Conservation (phyloP, 2,888 invertebrate genomes). For the Diaprepes abbreviatus region DNA sequence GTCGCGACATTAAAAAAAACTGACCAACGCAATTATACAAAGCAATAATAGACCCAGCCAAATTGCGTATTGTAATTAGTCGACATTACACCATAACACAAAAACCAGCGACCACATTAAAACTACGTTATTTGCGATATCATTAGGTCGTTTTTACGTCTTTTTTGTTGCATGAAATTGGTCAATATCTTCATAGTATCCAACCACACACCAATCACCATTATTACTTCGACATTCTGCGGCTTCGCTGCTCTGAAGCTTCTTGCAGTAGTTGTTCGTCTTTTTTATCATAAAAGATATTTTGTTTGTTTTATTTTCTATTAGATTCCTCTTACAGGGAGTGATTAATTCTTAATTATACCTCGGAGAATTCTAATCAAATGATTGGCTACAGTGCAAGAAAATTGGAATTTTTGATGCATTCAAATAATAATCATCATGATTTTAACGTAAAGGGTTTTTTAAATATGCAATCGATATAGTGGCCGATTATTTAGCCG, state of each 20-base stretch:
- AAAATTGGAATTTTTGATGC: no score
- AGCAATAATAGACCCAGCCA: background rate
- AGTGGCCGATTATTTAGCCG: no score
- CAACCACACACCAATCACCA: background rate
- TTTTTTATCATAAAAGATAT: background rate
- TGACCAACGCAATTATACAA: background rate
- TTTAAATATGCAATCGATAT: no score
- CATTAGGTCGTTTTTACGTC: background rate
- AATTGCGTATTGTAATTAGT: background rate
- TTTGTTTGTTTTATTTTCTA: constrained; percentile 7
- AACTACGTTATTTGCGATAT: constrained; percentile 1
- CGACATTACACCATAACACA: background rate
- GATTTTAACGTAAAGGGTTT: no score
- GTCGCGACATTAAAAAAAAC: background rate
- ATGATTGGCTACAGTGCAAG: no score
- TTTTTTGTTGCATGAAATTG: constrained; percentile 5
- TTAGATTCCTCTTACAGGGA: background rate
- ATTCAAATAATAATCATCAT: no score
- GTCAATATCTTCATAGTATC: constrained; percentile 5
- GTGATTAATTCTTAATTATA: no score
- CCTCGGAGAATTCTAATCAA: no score
- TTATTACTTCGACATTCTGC: background rate
- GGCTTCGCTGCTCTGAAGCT: background rate
- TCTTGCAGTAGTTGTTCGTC: background rate
- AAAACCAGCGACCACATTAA: background rate